Evolutionary conservation across 2,888 invertebrate species (phyloP).

Genomic region (Luperina testacea): DNA sequence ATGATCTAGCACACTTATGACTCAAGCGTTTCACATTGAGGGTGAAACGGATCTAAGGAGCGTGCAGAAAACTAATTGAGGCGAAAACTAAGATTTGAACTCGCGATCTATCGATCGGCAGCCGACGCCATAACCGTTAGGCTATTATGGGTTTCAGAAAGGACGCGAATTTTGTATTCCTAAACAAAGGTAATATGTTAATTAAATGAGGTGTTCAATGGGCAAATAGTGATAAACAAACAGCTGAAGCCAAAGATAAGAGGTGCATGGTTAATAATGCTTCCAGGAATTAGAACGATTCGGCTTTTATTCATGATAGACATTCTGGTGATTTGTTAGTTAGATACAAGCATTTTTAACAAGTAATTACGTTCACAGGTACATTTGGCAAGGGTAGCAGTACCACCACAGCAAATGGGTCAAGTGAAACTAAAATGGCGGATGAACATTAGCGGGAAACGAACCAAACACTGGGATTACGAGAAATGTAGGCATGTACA

Average conservation of each 20-base stretch:
- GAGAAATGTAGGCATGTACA: not conserved
- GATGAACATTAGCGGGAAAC: conserved; percentile 24
- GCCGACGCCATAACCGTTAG: conserved; percentile 20
- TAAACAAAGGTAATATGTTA: not conserved
- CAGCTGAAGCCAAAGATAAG: not conserved
- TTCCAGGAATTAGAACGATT: not conserved
- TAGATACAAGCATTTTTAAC: not conserved
- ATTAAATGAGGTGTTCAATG: not conserved
- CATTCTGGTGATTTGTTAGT: not conserved
- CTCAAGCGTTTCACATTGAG: conserved; percentile 88
- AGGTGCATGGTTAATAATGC: not conserved
- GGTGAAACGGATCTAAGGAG: conserved; percentile 90
- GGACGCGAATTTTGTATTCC: conserved; percentile 10
- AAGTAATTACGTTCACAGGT: not conserved
- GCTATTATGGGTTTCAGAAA: conserved; percentile 6
- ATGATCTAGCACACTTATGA: conserved; percentile 89
- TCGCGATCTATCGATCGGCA: conserved; percentile 48
- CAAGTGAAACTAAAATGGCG: conserved; percentile 65
- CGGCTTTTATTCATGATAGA: not conserved
- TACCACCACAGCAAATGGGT: conserved; percentile 33
- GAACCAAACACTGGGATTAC: not conserved
- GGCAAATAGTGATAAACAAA: not conserved
- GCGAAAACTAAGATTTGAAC: conserved; percentile 41
- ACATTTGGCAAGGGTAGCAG: conserved; percentile 47
- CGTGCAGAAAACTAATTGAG: conserved; percentile 71